Base-by-base conservation (phyloP, 2,888 invertebrate species). In the Caenorhabditis sulstoni region DNA sequence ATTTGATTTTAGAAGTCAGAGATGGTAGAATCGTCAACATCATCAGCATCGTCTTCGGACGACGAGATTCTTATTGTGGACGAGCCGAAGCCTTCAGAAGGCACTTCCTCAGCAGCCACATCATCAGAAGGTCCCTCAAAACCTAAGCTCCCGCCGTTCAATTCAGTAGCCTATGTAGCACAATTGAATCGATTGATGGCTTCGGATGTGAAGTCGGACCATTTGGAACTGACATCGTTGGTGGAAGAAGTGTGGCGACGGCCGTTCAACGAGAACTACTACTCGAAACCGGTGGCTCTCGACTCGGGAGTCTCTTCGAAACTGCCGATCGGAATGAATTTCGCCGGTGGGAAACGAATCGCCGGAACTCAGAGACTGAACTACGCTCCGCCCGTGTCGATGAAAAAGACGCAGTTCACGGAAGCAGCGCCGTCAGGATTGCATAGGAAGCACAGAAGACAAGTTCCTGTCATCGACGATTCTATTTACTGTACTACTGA, bases 401-500 rank as follows among this genome's bases (percentile, higher is more conserved):
- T 53, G 20, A 64, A 64, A 18, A n/a, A 39, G 16, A 29, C 14
- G 20, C 55, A 39, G 45, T 22, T 52, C 1, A 50, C 58, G 2
- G 58, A 52, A 14, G 12, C 29, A 29, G 7, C 29, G 7, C 29
- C 29, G 29, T 29, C 29, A n/a, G n/a, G n/a, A 29, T 29, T 29
- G 29, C 3, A 5, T 68, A 79, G 68, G 23, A 74, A 74, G 16
- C 18, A 11, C 23, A 75, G 66, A n/a, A 80, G 75, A 39, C 57
- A 49, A n/a, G 29, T 74, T n/a, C 75, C 80, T n/a, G 65, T 80
- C 16, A 80, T 80, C 22, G 80, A 80, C 29, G 80, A 80, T 16
- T 70, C 80, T 16, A 71, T 74, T 12, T 61, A 64, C 23, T 53
- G 59, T n/a, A 62, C 74, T 2, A 59, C 74, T 8, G 74, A 78